Base-by-base conservation (phyloP, 35 echinoderm and acorn worm genomes). In the Ophioderma brevispina region DNA sequence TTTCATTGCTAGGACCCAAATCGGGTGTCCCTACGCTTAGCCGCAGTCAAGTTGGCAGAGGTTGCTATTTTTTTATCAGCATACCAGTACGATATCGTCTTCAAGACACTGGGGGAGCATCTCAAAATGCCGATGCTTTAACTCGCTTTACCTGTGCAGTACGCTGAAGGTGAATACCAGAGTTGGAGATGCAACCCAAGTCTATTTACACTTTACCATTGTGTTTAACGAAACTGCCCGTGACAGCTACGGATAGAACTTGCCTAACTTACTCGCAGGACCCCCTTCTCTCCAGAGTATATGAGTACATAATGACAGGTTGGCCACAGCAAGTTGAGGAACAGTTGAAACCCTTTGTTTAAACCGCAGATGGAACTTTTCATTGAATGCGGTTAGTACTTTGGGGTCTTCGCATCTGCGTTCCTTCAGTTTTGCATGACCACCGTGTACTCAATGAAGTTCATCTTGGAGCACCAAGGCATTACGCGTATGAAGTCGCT, bases 1-100 rank as follows among this genome's bases (percentile, higher is more conserved):
- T 83, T 6, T 86, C 77, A 4, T 90, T 93, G 32, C 89, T 90
- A 40, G 91, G 95, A 34, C 37, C 82, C 5, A 93, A 89, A 78
- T 83, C 86, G 23, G 91, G 95, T 56, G 80, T 90, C 37, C 87
- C 88, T 23, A n/a, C 84, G 91, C 10, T 55, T 87, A 32, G 88
- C 95, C 18, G 95, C 95, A 87, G 91, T 87, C 32, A 86, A 91
- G 33, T 70, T 97, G n/a, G 75, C 95, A 97, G 39, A 76, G 87
- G 34, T 97, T 91, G 95, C 91, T 91, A 13, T 37, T 97, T 14
- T 97, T 40, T 80, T 97, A 13, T 90, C 90, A 78, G 91, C 87
- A 4, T 84, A 97, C 36, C 82, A 37, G 15, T 96, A 93, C 78
- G 94, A 93, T 4, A 92, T 92, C 19, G 91, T 86, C 34, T 94